A percentile compares a stretch with the other conserved stretches of the same genome.
Conservation (phyloP, 1,140 invertebrate species). For the Rhynchophorus ferrugineus region DNA sequence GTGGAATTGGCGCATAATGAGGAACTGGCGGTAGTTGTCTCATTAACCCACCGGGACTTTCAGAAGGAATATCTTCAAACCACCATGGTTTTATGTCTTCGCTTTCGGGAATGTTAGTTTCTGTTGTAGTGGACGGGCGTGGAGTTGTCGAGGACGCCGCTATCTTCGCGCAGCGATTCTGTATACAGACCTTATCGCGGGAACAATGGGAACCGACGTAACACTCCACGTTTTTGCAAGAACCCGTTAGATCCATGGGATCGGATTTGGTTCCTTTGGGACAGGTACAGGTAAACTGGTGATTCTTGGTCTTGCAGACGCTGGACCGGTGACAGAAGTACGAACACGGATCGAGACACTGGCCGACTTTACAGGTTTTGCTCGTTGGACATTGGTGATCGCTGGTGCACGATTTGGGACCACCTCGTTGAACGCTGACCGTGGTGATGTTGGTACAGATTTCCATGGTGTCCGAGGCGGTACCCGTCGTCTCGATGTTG, state of each 20-base stretch:
- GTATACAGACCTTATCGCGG: neutral
- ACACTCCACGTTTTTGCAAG: conserved; percentile 2
- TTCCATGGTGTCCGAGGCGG: neutral
- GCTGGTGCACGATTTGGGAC: neutral
- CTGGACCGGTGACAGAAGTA: neutral
- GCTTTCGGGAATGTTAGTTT: neutral
- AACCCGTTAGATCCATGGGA: neutral
- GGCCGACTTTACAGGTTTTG: neutral
- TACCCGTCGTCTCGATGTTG: neutral
- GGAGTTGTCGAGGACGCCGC: neutral
- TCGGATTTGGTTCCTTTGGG: neutral
- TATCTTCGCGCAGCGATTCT: neutral
- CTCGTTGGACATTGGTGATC: neutral
- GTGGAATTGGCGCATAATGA: no score
- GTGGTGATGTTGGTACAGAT: neutral
- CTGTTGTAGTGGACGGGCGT: no score
- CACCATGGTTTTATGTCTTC: conserved; percentile 1
- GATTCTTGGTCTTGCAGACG: neutral
- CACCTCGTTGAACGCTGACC: neutral
- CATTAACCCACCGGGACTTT: no score
- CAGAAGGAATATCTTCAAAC: conserved; percentile 8
- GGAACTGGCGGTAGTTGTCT: no score
- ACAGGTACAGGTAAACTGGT: conserved; percentile 1
- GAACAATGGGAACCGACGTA: neutral
- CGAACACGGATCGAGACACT: conserved; percentile 3